phyloP scores from a whole-genome alignment of 2,888 invertebrate genomes.

The Poecilus cupreus region DNA sequence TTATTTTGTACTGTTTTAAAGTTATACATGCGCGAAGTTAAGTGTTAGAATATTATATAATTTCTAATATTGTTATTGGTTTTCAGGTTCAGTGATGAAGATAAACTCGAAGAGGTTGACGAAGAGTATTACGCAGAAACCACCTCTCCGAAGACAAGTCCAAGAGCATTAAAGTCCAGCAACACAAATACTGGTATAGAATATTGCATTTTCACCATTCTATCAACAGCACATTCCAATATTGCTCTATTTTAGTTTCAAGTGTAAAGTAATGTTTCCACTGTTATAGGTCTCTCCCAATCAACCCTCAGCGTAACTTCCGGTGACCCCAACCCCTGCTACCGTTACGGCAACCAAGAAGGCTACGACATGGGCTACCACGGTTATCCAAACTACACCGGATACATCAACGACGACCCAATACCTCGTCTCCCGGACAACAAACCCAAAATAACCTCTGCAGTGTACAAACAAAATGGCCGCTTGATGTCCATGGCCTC shows the following conservation, averaged over 20 bases:
- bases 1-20: too few relatives aligned
- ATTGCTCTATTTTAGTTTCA: too few relatives aligned
- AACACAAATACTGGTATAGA: constrained; percentile 66
- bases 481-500: constrained; percentile 72
- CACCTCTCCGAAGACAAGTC: constrained; percentile 64
- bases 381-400: constrained; percentile 80
- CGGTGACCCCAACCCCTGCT: constrained; percentile 82
- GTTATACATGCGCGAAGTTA: too few relatives aligned
- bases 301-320: constrained; percentile 87
- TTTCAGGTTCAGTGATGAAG: constrained; percentile 69
- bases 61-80: too few relatives aligned
- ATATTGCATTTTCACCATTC: background rate
- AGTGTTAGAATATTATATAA: background rate
- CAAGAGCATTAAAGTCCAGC: constrained; percentile 46
- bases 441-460: constrained; percentile 83
- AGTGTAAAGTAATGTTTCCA: too few relatives aligned
- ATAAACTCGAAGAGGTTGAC: constrained; percentile 68
- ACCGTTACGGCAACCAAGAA: constrained; percentile 87
- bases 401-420: constrained; percentile 73
- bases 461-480: constrained; percentile 80
- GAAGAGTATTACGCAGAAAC: constrained; percentile 68
- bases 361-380: constrained; percentile 85
- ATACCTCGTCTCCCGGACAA: constrained; percentile 70
- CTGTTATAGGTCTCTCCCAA: constrained; percentile 82
- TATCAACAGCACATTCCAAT: too few relatives aligned